These are phyloP conservation scores for Crepidodera aurea DNA, from an alignment of 2,888 invertebrate species.

Conservation along the genomic window DNA sequence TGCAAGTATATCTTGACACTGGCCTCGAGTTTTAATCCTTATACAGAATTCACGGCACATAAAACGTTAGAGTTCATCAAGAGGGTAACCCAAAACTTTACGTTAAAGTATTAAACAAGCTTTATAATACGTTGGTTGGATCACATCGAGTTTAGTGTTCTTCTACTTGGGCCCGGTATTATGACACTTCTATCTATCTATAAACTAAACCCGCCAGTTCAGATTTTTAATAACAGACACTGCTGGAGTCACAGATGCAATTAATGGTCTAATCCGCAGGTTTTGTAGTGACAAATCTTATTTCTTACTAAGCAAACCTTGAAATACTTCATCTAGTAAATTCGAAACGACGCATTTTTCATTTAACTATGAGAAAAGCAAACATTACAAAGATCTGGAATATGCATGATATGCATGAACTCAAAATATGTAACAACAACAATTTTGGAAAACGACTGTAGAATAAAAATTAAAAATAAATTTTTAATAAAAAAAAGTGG, in stretches of 20 bases:
- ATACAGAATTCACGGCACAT: slow-evolving; percentile 6
- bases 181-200: slow-evolving; percentile 4
- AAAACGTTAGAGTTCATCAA: slow-evolving; percentile 10
- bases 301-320: too few relatives aligned
- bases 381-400: too few relatives aligned
- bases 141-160: slow-evolving; percentile 2
- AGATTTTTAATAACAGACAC: slow-evolving; percentile 6
- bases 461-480: too few relatives aligned
- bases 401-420: too few relatives aligned
- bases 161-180: slow-evolving; percentile 3
- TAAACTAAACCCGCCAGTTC: slow-evolving; percentile 1
- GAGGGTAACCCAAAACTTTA: slow-evolving; percentile 12
- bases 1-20: slow-evolving; percentile 5
- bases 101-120: slow-evolving; percentile 9
- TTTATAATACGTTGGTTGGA: slow-evolving; percentile 6
- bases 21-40: slow-evolving; percentile 1
- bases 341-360: too few relatives aligned
- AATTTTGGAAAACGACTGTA: too few relatives aligned
- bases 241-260: neutral
- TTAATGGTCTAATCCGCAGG: neutral
- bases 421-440: too few relatives aligned
- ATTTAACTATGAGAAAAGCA: too few relatives aligned
- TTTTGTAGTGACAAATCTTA: too few relatives aligned
- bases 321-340: too few relatives aligned
- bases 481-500: too few relatives aligned